These are phyloP conservation scores for Neolamprologus falcicula DNA, from an alignment of 2,113 vertebrate genomes.

Conservation along the genomic window DNA sequence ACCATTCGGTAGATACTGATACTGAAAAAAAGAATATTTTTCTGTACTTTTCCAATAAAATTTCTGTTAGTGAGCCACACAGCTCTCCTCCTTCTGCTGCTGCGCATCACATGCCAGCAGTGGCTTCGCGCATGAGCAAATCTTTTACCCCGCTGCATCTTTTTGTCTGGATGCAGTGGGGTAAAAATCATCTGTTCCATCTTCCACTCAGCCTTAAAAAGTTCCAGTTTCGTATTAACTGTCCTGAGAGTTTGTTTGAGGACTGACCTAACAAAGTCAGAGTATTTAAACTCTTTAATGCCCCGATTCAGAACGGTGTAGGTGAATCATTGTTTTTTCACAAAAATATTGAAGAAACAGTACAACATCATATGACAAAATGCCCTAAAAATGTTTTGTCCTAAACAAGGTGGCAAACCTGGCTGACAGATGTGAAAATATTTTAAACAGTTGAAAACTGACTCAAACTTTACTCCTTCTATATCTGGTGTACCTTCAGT, in stretches of 20 bases:
- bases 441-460: neutral
- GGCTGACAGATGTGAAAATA: neutral
- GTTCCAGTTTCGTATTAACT: neutral
- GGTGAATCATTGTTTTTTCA: neutral
- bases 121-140: neutral
- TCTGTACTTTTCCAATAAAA: no score
- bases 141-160: neutral
- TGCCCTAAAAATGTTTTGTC: constrained; percentile 19
- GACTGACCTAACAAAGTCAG: neutral
- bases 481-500: neutral
- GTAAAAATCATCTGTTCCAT: no score
- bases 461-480: neutral
- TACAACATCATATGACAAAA: constrained; percentile 16
- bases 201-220: neutral
- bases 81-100: no score
- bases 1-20: no score
- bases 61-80: no score
- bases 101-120: no score
- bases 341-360: constrained; percentile 12
- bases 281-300: constrained; percentile 6
- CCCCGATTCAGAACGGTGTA: neutral
- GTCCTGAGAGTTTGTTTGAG: neutral
- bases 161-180: neutral
- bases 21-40: no score
- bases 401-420: constrained; percentile 12